phyloP scores from a whole-genome alignment of 2,797 vertebrate species.

The Luscinia megarhynchos region DNA sequence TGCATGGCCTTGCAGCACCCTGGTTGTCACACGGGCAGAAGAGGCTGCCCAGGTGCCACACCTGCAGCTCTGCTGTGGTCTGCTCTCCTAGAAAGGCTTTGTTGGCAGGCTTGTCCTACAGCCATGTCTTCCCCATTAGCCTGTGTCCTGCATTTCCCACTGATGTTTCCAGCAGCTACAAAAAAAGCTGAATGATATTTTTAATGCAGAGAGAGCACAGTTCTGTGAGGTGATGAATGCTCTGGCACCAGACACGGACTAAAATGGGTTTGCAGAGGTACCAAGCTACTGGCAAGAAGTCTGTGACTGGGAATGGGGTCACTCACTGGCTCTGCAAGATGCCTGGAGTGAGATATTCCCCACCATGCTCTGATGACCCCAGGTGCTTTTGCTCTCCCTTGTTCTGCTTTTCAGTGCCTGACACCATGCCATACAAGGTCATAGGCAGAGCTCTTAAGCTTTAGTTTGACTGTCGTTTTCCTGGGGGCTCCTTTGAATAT shows the following conservation, averaged over 20 bases:
- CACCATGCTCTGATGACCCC: neutral
- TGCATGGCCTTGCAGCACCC: neutral
- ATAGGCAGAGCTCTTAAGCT: neutral
- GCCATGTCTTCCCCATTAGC: rapidly evolving
- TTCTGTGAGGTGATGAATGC: neutral
- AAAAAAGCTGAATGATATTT: neutral
- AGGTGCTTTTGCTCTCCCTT: neutral
- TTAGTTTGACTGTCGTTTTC: neutral
- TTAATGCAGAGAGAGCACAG: neutral
- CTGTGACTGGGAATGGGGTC: neutral
- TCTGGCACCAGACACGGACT: neutral
- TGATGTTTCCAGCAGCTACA: neutral
- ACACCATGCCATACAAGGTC: neutral
- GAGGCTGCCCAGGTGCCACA: neutral
- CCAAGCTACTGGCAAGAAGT: neutral
- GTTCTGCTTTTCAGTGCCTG: neutral
- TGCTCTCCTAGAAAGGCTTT: neutral
- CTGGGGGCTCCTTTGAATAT: neutral
- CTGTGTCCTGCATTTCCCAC: neutral
- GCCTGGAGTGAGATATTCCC: neutral
- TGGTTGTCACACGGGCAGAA: rapidly evolving
- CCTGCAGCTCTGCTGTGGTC: neutral
- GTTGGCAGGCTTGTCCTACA: neutral
- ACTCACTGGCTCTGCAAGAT: neutral
- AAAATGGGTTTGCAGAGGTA: neutral